phyloP scores from a whole-genome alignment of 2,888 invertebrate genomes.

The Cynaeus angustus region DNA sequence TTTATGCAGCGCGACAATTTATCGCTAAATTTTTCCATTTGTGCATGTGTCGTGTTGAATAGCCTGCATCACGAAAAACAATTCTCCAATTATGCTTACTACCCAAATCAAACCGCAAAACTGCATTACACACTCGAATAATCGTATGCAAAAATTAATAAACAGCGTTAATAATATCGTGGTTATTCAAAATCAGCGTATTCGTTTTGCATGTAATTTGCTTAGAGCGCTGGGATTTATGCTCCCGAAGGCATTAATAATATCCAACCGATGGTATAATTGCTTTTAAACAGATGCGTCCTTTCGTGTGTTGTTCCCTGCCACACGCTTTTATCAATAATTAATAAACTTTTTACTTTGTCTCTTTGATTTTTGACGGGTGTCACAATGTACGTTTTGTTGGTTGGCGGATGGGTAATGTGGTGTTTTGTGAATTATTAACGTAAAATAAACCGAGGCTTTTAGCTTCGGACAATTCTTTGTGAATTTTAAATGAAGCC shows the following conservation, averaged over 20 bases:
- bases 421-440: constrained; percentile 31
- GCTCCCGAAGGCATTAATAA: constrained; percentile 48
- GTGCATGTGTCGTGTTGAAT: not conserved
- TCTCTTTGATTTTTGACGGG: constrained; percentile 42
- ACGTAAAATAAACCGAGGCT: not conserved
- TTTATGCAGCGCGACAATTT: too few species aligned
- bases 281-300: constrained; percentile 48
- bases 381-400: constrained; percentile 18
- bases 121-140: constrained; percentile 13
- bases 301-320: constrained; percentile 44
- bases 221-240: constrained; percentile 44
- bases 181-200: constrained; percentile 45
- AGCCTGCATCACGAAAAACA: not conserved
- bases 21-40: too few species aligned
- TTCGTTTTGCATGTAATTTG: constrained; percentile 47
- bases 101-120: not conserved
- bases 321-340: constrained; percentile 47
- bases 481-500: constrained; percentile 19
- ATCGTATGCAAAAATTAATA: constrained; percentile 41
- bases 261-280: constrained; percentile 47
- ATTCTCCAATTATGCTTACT: not conserved
- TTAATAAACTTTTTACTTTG: constrained; percentile 40
- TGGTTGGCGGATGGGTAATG: constrained; percentile 4
- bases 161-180: constrained; percentile 43
- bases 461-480: constrained; percentile 11